Evolutionary conservation across 2,888 invertebrate species (phyloP).

Genomic region (Hirtodrosophila trivittata): DNA sequence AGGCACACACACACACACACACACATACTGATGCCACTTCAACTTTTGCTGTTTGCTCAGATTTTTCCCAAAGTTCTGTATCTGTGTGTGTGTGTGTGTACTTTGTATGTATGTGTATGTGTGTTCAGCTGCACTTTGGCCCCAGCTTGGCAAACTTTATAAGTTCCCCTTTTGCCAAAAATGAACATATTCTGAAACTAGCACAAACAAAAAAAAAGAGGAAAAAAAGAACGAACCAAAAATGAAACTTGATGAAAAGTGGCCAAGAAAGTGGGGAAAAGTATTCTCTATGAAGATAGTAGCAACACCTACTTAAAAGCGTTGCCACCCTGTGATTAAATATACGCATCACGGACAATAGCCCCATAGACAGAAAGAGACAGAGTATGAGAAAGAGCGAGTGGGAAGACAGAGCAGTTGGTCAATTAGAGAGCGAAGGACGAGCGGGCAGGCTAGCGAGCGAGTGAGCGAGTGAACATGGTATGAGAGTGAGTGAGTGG

Average conservation of each 20-base stretch:
- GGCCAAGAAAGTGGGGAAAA: constrained; percentile 39
- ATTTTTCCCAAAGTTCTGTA: constrained; percentile 55
- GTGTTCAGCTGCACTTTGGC: constrained; percentile 43
- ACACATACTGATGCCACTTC: constrained; percentile 55
- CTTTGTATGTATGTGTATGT: constrained; percentile 19
- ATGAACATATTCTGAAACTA: constrained; percentile 42
- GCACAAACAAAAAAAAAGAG: constrained; percentile 22
- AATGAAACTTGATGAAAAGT: constrained; percentile 8
- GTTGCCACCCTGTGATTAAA: constrained; percentile 1
- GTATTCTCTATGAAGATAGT: constrained; percentile 24
- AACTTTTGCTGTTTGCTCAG: constrained; percentile 71
- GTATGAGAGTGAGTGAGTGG: background rate
- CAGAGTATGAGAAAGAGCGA: constrained; percentile 15
- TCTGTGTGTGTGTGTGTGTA: constrained; percentile 16
- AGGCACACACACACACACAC: constrained; percentile 29
- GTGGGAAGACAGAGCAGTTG: constrained; percentile 1
- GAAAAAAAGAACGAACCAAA: no score
- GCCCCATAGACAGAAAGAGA: constrained; percentile 8
- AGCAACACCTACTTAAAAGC: constrained; percentile 16
- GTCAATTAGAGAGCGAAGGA: background rate
- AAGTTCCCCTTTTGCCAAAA: constrained; percentile 57
- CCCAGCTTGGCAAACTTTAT: constrained; percentile 59
- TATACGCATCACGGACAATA: constrained; percentile 5
- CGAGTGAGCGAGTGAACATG: constrained; percentile 6
- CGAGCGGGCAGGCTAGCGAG: constrained; percentile 6